A percentile compares a stretch with the other conserved stretches of the same genome.
Evolutionary conservation across 2,888 invertebrate genomes (phyloP).

Genomic region (Drosophila algonquin): DNA sequence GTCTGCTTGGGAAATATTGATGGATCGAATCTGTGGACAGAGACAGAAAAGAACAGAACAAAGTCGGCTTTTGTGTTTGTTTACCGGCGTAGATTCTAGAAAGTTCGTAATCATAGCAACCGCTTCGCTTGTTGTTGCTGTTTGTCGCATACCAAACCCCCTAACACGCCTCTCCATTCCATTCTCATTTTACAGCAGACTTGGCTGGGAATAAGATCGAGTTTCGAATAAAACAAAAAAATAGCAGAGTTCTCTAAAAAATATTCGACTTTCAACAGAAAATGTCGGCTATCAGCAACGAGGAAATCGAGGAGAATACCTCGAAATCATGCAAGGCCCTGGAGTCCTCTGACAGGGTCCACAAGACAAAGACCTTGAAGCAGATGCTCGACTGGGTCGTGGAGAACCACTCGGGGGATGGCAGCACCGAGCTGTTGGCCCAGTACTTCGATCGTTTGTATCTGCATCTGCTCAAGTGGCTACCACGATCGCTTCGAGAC

Average conservation of each 20-base stretch:
- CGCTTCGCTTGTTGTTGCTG: constrained; percentile 25
- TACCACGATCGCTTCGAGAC: constrained; percentile 83
- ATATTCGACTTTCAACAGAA: not conserved
- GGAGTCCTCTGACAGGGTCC: constrained; percentile 58
- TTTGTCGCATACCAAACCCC: constrained; percentile 9
- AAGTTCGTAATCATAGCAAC: constrained; percentile 38
- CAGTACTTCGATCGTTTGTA: constrained; percentile 79
- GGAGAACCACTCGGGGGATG: not conserved
- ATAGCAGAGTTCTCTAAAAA: no score
- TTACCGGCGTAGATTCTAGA: not conserved
- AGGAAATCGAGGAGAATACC: not conserved
- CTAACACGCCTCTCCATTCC: constrained; percentile 17
- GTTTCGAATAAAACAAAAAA: no score
- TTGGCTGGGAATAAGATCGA: no score
- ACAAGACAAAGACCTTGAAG: constrained; percentile 52
- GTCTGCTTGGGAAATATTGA: no score
- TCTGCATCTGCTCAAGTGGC: constrained; percentile 82
- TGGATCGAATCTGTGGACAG: no score
- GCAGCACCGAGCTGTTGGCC: constrained; percentile 43
- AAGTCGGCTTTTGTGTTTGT: no score
- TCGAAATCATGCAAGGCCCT: constrained; percentile 54
- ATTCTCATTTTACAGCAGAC: constrained; percentile 43
- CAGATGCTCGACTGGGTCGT: constrained; percentile 52
- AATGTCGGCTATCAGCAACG: not conserved
- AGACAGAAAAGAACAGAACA: no score